Percentiles rank a stretch among this genome's conserved stretches.
Evolutionary conservation across 2,113 vertebrate genomes (phyloP).

Genomic region (Mustelus asterias): DNA sequence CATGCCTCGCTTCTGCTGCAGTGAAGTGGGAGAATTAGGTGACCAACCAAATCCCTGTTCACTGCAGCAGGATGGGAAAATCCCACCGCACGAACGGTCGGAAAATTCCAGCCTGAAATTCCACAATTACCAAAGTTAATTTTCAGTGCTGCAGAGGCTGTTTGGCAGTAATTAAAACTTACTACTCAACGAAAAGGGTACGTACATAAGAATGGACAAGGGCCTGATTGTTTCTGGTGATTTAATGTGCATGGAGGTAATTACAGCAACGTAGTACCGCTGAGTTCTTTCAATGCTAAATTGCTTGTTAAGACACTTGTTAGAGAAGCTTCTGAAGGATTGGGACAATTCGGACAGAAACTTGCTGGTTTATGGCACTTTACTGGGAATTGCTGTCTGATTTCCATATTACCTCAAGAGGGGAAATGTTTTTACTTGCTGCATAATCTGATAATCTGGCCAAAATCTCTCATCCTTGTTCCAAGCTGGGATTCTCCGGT

Average conservation of each 20-base stretch:
- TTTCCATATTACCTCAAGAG: background rate
- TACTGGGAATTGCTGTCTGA: background rate
- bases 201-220: background rate
- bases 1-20: too few species aligned
- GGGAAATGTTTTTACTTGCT: background rate
- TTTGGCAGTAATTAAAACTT: background rate
- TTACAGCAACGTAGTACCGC: background rate
- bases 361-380: background rate
- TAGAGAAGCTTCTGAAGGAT: background rate
- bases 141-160: background rate
- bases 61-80: too few species aligned
- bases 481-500: too few species aligned
- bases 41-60: too few species aligned
- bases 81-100: too few species aligned
- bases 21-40: too few species aligned
- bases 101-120: too few species aligned
- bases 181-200: too few species aligned
- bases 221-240: background rate
- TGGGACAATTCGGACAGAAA: background rate
- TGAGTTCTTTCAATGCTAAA: background rate
- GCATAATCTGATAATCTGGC: too few species aligned
- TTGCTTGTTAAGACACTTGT: background rate
- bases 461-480: too few species aligned
- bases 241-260: background rate
- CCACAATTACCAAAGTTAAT: background rate